A percentile compares a stretch with the other conserved stretches of the same genome.
Conservation (phyloP, 2,113 vertebrate genomes). For the Dendrocopos noguchii region DNA sequence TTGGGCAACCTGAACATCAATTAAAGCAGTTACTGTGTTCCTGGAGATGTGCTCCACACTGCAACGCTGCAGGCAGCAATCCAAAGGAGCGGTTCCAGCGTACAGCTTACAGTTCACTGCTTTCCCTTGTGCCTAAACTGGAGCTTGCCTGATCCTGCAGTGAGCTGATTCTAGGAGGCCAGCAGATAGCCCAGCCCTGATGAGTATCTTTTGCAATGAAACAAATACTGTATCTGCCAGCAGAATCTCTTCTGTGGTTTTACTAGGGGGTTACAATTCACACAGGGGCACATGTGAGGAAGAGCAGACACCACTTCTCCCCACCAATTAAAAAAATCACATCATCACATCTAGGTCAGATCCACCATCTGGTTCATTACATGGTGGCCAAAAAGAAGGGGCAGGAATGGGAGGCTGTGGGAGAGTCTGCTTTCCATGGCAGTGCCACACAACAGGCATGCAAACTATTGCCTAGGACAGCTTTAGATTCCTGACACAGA, state of each 20-base stretch:
- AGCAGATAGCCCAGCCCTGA: background rate
- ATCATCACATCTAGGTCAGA: background rate
- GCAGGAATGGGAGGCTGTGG: background rate
- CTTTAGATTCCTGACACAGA: background rate
- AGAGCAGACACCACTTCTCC: background rate
- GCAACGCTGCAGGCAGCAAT: background rate
- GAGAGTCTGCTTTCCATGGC: background rate
- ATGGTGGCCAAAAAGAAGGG: background rate
- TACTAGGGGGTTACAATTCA: background rate
- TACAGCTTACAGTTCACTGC: background rate
- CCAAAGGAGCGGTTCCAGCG: fast-evolving
- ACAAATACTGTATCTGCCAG: background rate
- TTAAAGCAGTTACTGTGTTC: background rate
- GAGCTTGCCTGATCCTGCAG: background rate
- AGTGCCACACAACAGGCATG: background rate
- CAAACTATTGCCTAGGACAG: background rate
- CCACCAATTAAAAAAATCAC: background rate
- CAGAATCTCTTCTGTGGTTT: background rate
- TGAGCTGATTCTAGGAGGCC: background rate
- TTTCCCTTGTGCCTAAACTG: background rate
- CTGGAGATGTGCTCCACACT: background rate
- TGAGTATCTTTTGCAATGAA: background rate
- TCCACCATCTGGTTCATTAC: background rate
- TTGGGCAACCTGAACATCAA: background rate
- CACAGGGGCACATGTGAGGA: background rate